Percentiles rank a stretch among this genome's conserved stretches.
Evolutionary conservation across 1,140 invertebrate species (phyloP).

Genomic region (Ganaspis sp.): DNA sequence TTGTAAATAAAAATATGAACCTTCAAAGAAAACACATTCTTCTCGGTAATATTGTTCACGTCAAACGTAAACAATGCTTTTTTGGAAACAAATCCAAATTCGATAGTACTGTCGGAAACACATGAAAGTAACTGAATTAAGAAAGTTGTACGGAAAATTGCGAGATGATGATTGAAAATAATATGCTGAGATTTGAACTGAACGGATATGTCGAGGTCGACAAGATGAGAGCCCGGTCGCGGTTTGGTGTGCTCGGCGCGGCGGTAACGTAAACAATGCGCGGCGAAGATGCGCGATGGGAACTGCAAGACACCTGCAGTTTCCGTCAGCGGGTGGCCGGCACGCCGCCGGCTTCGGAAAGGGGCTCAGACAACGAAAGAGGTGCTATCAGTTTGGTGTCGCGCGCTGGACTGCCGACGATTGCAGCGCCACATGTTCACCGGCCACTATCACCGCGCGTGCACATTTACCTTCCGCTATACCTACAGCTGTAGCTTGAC

Average conservation of each 20-base stretch:
- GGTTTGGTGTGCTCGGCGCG: not conserved
- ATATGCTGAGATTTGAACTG: not conserved
- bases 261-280: conserved; percentile 10
- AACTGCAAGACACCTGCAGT: conserved; percentile 11
- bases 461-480: not conserved
- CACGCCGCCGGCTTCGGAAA: not conserved
- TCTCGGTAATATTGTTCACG: not conserved
- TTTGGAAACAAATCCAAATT: too few species aligned
- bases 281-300: not conserved
- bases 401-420: not conserved
- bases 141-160: not conserved
- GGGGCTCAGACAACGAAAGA: not conserved
- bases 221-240: not conserved
- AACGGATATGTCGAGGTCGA: not conserved
- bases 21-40: not conserved
- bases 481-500: not conserved
- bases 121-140: not conserved
- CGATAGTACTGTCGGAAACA: not conserved
- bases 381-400: conserved; percentile 12
- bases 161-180: not conserved
- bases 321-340: not conserved
- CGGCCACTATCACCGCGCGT: not conserved
- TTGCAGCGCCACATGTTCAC: not conserved
- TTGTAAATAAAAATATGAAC: too few species aligned
- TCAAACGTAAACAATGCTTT: not conserved